Evolutionary conservation across 2,113 vertebrate genomes (phyloP).

Genomic region (Dunckerocampus dactyliophorus): DNA sequence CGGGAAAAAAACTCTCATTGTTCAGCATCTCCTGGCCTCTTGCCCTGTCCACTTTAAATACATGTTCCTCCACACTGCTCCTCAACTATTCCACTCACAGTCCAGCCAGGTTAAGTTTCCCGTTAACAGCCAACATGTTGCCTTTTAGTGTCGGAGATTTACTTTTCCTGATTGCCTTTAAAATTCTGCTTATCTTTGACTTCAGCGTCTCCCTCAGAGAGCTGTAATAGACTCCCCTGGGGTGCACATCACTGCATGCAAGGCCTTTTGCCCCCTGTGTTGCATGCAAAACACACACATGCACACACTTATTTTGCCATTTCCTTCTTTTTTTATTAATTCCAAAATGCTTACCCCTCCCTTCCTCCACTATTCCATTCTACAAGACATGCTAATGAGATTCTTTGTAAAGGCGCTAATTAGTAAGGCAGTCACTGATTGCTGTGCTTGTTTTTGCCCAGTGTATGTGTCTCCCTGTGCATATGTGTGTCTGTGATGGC

Average conservation of each 20-base stretch:
- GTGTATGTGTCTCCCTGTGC: constrained; percentile 74
- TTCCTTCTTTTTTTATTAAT: constrained; percentile 63
- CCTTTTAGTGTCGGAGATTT: constrained; percentile 61
- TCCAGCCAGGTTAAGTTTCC: constrained; percentile 68
- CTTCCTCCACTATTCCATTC: constrained; percentile 54
- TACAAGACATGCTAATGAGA: constrained; percentile 96
- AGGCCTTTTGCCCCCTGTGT: constrained; percentile 79
- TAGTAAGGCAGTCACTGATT: constrained; percentile 95
- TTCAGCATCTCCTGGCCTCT: constrained; percentile 24
- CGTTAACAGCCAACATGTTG: constrained; percentile 70
- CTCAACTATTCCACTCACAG: constrained; percentile 54
- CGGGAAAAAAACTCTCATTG: not conserved
- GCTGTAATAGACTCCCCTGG: constrained; percentile 91
- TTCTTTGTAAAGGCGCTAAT: constrained; percentile 98
- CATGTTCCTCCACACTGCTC: constrained; percentile 5
- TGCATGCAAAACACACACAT: constrained; percentile 74
- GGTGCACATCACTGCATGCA: constrained; percentile 86
- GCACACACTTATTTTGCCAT: constrained; percentile 43
- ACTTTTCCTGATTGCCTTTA: constrained; percentile 95
- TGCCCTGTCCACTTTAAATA: constrained; percentile 16
- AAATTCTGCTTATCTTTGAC: constrained; percentile 99
- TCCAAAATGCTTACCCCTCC: constrained; percentile 73
- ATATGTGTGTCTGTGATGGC: constrained; percentile 21
- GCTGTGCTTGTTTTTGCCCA: constrained; percentile 86
- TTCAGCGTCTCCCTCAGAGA: constrained; percentile 80